Evolutionary conservation across 2,113 vertebrate species (phyloP).

Genomic region (Donacobius atricapilla): DNA sequence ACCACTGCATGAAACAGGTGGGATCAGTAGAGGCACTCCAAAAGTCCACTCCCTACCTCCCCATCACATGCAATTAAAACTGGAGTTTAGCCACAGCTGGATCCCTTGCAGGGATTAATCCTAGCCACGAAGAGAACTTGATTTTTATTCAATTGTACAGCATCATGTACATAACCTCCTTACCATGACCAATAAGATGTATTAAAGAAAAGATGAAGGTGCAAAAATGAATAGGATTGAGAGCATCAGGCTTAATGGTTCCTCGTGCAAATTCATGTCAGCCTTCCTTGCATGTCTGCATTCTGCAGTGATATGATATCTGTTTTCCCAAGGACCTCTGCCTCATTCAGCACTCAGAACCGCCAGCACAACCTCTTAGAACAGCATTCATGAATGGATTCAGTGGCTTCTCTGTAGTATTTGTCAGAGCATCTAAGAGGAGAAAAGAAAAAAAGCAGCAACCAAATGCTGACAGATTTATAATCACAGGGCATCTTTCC

Average conservation of each 20-base stretch:
- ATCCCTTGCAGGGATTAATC: not conserved
- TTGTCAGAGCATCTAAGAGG: not conserved
- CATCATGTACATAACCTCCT: not conserved
- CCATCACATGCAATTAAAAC: not conserved
- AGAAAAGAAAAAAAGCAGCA: not conserved
- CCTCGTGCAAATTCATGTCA: accelerated
- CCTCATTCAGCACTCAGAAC: not conserved
- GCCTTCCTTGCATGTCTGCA: not conserved
- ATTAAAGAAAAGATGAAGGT: not conserved
- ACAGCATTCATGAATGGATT: not conserved
- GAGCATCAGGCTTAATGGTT: not conserved
- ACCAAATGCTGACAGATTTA: not conserved
- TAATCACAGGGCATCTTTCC: not conserved
- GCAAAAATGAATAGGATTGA: not conserved
- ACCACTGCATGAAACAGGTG: not conserved
- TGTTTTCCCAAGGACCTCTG: not conserved
- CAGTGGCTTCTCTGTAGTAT: not conserved
- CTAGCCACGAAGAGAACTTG: not conserved
- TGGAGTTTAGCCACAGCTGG: not conserved
- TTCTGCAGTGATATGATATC: not conserved
- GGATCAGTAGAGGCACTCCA: not conserved
- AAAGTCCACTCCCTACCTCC: not conserved
- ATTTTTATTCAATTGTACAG: not conserved
- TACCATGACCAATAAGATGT: not conserved
- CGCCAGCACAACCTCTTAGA: not conserved